Base-by-base conservation (phyloP, 2,888 invertebrate species). In the Epicampocera succincta region DNA sequence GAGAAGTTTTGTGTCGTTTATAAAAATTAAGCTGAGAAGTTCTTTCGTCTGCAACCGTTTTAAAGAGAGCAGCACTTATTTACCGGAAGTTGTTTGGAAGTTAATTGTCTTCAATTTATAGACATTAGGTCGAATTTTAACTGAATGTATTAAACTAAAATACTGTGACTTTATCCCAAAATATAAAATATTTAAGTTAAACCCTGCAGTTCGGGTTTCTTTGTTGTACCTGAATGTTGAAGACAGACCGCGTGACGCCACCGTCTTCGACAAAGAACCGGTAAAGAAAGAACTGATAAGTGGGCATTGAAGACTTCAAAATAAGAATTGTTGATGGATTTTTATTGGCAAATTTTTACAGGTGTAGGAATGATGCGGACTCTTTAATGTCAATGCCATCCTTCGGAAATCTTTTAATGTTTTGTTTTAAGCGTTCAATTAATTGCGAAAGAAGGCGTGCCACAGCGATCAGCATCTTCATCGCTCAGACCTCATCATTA, bases 401-500 rank as follows among this genome's bases (percentile, higher is more conserved):
- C 71, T 72, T 72, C 38, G 19, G 11, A 58, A 13, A 52, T 61
- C 38, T 54, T 33, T 61, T 19, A 38, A 19, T 21, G 3, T 58
- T 74, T 65, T 71, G 25, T 69, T 60, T 80, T 40, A 63, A 46
- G 60, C 54, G 71, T 72, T 76, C 75, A 76, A 71, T 74, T 80
- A 80, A 83, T 74, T 84, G 85, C 78, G 83, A 73, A 68, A 79
- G 60, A 61, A 83, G 86, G 86, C 84, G 86, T 85, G 85, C 77
- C 83, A 50, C 40, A 82, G 81, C 84, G 84, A 85, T 84, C 85
- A 86, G 84, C 85, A 84, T 83, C 81, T 82, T 84, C 78, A 84
- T 84, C 84, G 80, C 84, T 82, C 82, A 78, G 78, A 61, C 69
- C 74, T 82, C 74, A 75, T 75, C 85, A 83, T 85, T 82, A 85